Base-by-base conservation (phyloP, 2,888 invertebrate genomes). In the Hypercompe scribonia region DNA sequence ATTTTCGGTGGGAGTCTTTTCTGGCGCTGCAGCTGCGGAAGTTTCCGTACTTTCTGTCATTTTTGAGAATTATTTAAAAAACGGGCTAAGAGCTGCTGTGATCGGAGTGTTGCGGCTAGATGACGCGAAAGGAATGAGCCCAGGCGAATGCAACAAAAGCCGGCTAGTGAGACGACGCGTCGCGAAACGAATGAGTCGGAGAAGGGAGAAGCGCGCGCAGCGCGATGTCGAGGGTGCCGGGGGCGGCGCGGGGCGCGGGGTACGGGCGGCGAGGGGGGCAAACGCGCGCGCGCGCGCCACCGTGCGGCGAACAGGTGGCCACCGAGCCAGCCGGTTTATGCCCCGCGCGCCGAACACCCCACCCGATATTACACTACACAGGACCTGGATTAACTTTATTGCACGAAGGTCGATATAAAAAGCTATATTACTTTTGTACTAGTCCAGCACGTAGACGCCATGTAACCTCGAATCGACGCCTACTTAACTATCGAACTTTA, bases 1-100 rank as follows among this genome's bases (percentile, higher is more conserved):
- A 87, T 96, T 95, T 88, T 96, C 94, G 82, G 96, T 96, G 77
- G 96, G 95, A 86, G 96, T 96, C 91, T 96, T 96, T 85, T 96
- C 94, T 82, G 96, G 95, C 89, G 96, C 96, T 76, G 96, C 96
- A 87, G 95, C 94, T 86, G 93, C 94, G 79, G 96, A 90, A 84
- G 95, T 92, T 78, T 96, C 96, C 84, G 95, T 96, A 90, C 95
- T 96, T 84, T 96, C 96, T 91, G 96, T 96, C 96, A 96, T 82
- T 88, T 79, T 76, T 77, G 76, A 79, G 77, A 69, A 24, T 80
- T 83, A 84, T 80, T 83, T 68, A 86, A 87, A n/a, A 68, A 75
- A 70, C 46, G 72, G 87, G 87, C 65, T 78, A 68, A 64, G 68
- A 54, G n/a, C 11, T 76, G 85, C 89, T 90, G 81, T 87, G 89